These are phyloP conservation scores for Picathartes gymnocephalus DNA, from an alignment of 2,113 vertebrate genomes.

Conservation along the genomic window DNA sequence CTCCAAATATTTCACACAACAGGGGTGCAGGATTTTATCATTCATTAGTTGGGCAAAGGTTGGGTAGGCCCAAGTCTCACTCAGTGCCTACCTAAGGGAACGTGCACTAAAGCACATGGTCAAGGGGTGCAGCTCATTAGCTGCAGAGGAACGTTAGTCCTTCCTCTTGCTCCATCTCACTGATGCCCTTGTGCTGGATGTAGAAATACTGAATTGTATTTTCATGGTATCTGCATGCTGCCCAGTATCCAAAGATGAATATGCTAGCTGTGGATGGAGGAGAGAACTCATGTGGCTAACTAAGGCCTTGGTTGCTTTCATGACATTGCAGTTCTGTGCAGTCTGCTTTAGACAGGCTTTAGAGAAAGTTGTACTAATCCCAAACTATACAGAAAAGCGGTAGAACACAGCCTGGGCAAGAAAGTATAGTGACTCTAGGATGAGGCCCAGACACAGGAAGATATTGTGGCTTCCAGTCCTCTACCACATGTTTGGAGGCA, in stretches of 20 bases:
- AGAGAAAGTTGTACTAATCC: background rate
- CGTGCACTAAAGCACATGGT: background rate
- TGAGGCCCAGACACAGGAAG: background rate
- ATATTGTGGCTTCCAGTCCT: background rate
- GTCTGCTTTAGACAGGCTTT: background rate
- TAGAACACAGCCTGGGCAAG: background rate
- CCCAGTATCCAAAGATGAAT: background rate
- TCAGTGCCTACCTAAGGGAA: background rate
- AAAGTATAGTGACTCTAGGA: background rate
- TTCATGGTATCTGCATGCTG: background rate
- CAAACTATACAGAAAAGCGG: background rate
- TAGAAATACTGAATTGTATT: background rate
- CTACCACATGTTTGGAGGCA: background rate
- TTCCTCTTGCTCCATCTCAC: background rate
- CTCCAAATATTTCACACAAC: background rate
- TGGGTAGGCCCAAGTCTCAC: background rate
- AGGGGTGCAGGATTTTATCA: background rate
- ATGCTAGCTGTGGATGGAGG: background rate
- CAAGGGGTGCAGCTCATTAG: rapidly evolving
- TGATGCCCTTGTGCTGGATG: background rate
- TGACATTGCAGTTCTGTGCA: background rate
- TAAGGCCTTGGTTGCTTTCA: background rate
- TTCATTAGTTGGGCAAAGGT: background rate
- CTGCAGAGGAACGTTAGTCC: background rate
- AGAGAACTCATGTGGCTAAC: background rate